A percentile compares a stretch with the other conserved stretches of the same genome.
Evolutionary conservation across 2,888 invertebrate genomes (phyloP).

Genomic region (Cephus runcator): DNA sequence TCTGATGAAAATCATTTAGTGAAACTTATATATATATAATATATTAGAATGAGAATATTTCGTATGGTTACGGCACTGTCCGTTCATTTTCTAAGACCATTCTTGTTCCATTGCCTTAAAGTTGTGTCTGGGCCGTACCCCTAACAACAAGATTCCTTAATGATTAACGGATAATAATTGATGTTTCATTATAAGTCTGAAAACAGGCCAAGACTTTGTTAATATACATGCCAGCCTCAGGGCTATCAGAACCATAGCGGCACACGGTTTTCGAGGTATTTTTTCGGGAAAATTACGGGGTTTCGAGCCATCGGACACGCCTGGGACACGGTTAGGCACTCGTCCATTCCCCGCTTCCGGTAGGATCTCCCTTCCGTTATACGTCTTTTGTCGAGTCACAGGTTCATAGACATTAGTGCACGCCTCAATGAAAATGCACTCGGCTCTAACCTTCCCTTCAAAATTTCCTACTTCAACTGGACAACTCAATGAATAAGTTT

Average conservation of each 20-base stretch:
- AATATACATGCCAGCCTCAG: constrained; percentile 3
- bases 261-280: background rate
- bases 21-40: background rate
- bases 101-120: constrained; percentile 13
- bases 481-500: background rate
- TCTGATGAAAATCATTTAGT: background rate
- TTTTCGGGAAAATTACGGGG: background rate
- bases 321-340: background rate
- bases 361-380: background rate
- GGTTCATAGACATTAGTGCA: background rate
- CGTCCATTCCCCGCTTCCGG: constrained; percentile 7
- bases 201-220: constrained; percentile 17
- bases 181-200: constrained; percentile 18
- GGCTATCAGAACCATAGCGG: background rate
- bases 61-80: constrained; percentile 4
- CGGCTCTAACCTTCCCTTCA: background rate
- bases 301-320: background rate
- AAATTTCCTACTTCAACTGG: background rate
- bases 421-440: background rate
- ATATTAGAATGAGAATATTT: background rate
- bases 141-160: constrained; percentile 14
- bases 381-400: background rate
- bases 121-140: constrained; percentile 7
- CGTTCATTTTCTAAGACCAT: background rate
- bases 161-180: constrained; percentile 19